Evolutionary conservation across 2,888 invertebrate genomes (phyloP).

Genomic region (Tuta absoluta): DNA sequence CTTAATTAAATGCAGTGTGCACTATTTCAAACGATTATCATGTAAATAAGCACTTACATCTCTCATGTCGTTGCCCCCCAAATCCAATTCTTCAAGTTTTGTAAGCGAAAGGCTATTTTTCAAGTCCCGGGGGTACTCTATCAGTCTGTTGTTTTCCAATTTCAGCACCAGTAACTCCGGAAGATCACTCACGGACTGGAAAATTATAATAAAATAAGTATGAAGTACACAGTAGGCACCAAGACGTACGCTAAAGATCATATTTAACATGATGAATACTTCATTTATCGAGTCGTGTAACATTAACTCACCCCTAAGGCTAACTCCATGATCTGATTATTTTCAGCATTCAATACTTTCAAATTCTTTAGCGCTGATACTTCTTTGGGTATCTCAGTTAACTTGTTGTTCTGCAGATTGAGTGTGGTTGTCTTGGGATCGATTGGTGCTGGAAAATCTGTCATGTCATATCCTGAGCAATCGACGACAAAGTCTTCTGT

Average conservation of each 20-base stretch:
- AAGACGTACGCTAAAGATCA: neutral
- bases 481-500: conserved; percentile 60
- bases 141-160: conserved; percentile 67
- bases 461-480: conserved; percentile 74
- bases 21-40: no score
- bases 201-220: conserved; percentile 38
- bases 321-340: conserved; percentile 65
- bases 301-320: conserved; percentile 62
- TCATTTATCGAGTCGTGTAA: neutral
- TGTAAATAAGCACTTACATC: conserved; percentile 50
- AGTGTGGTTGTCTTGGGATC: conserved; percentile 62
- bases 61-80: conserved; percentile 75
- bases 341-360: conserved; percentile 60
- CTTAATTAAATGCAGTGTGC: no score
- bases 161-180: conserved; percentile 59
- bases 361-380: conserved; percentile 61
- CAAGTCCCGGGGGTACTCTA: conserved; percentile 69
- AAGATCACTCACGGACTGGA: conserved; percentile 73
- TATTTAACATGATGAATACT: neutral
- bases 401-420: conserved; percentile 68
- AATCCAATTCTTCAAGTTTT: conserved; percentile 67
- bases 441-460: conserved; percentile 70
- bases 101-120: conserved; percentile 63
- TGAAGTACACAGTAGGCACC: neutral
- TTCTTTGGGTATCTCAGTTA: conserved; percentile 66